These are phyloP conservation scores for Andrena marginata DNA, from an alignment of 2,888 invertebrate genomes.

Conservation along the genomic window DNA sequence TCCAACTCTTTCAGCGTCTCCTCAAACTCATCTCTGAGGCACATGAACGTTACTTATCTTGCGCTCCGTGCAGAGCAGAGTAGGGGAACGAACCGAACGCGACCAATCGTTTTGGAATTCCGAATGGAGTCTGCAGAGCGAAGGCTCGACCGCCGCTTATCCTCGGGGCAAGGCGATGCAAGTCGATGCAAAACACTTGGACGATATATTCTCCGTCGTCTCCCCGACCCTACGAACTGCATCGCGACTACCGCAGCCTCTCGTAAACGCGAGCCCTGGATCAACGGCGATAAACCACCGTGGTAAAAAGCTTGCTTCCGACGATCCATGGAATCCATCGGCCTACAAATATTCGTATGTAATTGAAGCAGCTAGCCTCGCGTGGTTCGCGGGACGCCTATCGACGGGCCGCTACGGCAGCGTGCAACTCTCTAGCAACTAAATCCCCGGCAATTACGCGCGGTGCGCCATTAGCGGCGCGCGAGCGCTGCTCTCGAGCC, in stretches of 20 bases:
- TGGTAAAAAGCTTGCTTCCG: not conserved
- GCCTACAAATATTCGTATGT: constrained; percentile 32
- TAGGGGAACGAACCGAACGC: constrained; percentile 34
- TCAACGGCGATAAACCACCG: not conserved
- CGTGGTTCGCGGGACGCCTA: constrained; percentile 23
- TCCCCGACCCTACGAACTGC: constrained; percentile 7
- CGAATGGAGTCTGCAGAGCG: constrained; percentile 56
- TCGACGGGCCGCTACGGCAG: not conserved
- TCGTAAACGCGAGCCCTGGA: not conserved
- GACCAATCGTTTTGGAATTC: constrained; percentile 59
- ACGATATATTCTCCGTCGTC: constrained; percentile 58
- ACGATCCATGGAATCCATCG: constrained; percentile 11
- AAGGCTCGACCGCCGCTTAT: constrained; percentile 54
- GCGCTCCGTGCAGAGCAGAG: not conserved
- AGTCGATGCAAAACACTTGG: constrained; percentile 49
- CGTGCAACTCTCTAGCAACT: constrained; percentile 37
- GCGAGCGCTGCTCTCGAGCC: constrained; percentile 10
- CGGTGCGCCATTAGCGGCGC: constrained; percentile 35
- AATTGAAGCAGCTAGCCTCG: constrained; percentile 21
- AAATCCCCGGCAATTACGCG: constrained; percentile 50
- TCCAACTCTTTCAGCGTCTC: no score
- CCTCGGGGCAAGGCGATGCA: constrained; percentile 44
- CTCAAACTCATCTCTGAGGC: not conserved
- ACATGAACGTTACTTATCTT: not conserved
- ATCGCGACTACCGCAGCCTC: constrained; percentile 46